Base-by-base conservation (phyloP, 2,113 vertebrate species). In the Eptesicus fuscus region DNA sequence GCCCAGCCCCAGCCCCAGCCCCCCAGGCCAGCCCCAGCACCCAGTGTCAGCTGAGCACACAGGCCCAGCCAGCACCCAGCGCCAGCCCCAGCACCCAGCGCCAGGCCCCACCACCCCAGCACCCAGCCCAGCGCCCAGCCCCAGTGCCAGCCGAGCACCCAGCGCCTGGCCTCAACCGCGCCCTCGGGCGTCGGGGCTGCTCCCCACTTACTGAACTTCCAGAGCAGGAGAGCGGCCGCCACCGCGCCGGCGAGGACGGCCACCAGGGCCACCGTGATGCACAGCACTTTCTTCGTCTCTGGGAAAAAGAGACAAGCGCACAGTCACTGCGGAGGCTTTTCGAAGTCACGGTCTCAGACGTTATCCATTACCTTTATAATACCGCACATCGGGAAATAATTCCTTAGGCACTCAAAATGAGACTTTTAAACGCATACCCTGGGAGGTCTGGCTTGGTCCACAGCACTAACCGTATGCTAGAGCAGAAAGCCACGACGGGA, bases 191-290 rank as follows among this genome's bases (percentile, higher is more conserved):
- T 12, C 12, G 0, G 61, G 1, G 35, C 30, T 23, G 13, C 65
- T 32, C 40, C 1, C 22, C 9, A 83, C 98, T 99, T 98, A 99
- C 98, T 53, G 84, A 98, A 98, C 89, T 96, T 98, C 98, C 98
- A 99, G 61, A 98, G 83, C 92, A 99, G 83, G 59, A 98, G 56
- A 0, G 97, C 97, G 10, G 95, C 95, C 53, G 98, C 74, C 49
- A 79, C 95, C 5, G 88, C 96, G 47, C 88, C 96, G 5, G 40
- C 18, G 0, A 97, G 78, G 20, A 98, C 13, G 25, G 96, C 1
- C 51, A 79, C 94, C 92, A 98, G 53, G 9, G 90, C 56, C 2
- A 98, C 0, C 59, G 93, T 0, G 63, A 98, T 17, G 11, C 96
- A 90, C 35, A 98, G 6, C 0, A 0, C 71, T 70, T 96, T 98